Conservation (phyloP, 2,797 vertebrate genomes). For the Gambelia wislizenii region DNA sequence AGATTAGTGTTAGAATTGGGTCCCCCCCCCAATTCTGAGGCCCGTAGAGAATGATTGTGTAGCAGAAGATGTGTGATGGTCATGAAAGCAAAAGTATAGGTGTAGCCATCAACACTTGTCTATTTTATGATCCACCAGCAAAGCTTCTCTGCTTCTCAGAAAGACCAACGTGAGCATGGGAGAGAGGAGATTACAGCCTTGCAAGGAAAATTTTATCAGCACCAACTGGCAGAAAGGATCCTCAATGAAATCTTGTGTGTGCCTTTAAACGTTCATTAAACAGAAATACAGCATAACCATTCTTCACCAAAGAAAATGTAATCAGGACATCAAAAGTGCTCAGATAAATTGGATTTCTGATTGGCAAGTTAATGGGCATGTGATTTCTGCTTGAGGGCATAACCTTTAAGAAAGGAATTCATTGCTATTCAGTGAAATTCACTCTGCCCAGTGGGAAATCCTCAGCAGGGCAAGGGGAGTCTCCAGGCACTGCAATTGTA, state of each 20-base stretch:
- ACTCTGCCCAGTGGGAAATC: conserved; percentile 31
- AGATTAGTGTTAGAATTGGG: conserved; percentile 26
- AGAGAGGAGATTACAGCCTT: not conserved
- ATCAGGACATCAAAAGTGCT: not conserved
- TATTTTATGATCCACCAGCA: conserved; percentile 26
- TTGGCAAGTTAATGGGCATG: not conserved
- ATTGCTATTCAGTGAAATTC: conserved; percentile 13
- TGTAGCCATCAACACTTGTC: conserved; percentile 18
- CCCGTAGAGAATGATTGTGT: conserved; percentile 23
- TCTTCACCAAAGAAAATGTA: not conserved
- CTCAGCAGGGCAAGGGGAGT: not conserved
- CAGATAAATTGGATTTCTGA: not conserved
- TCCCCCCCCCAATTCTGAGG: not conserved
- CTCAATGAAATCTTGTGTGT: conserved; percentile 9
- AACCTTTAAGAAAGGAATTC: conserved; percentile 8
- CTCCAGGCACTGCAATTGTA: not conserved
- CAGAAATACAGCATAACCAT: not conserved
- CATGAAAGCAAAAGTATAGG: conserved; percentile 26
- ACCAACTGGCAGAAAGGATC: conserved; percentile 11
- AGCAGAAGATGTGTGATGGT: conserved; percentile 42
- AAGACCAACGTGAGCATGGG: not conserved
- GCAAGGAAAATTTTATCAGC: not conserved
- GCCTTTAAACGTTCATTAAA: not conserved
- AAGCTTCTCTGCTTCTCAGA: conserved; percentile 26
- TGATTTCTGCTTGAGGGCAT: not conserved